phyloP scores from a whole-genome alignment of 2,113 vertebrate species.

The Natator depressus region DNA sequence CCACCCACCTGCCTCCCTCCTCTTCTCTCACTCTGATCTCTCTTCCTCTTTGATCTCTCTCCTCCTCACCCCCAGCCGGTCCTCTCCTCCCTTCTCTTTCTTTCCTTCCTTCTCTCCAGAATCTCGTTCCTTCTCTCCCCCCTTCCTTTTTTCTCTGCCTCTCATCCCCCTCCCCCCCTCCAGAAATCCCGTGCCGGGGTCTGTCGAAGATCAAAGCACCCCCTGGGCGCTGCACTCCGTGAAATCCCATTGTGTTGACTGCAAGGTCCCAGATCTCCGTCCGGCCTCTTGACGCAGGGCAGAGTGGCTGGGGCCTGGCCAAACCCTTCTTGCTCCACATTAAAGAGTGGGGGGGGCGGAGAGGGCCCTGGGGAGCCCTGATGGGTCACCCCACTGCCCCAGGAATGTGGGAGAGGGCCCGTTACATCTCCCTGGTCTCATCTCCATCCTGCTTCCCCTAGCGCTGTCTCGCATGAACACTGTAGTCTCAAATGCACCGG shows the following conservation, averaged over 20 bases:
- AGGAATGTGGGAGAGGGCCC: not conserved
- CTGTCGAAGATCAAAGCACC: not conserved
- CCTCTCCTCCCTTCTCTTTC: not conserved
- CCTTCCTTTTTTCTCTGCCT: not conserved
- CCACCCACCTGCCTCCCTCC: not conserved
- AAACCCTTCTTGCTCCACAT: not conserved
- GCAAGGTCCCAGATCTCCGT: not conserved
- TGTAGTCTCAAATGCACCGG: too few species aligned
- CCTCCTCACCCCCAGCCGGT: not conserved
- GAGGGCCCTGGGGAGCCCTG: not conserved
- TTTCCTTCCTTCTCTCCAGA: not conserved
- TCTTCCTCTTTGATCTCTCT: slow-evolving; percentile 39
- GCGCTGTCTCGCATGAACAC: not conserved
- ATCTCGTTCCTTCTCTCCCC: not conserved
- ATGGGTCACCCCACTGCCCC: too few species aligned
- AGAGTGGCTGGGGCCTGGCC: not conserved
- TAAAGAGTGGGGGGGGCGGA: not conserved
- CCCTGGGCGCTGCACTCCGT: not conserved
- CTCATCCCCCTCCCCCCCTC: not conserved
- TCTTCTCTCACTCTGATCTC: slow-evolving; percentile 2
- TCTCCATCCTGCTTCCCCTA: not conserved
- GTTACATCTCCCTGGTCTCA: not conserved
- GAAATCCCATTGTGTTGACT: not conserved
- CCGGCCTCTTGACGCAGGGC: not conserved
- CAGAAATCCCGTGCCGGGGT: not conserved